phyloP scores from a whole-genome alignment of 2,888 invertebrate species.

The Taphrorychus bicolor region DNA sequence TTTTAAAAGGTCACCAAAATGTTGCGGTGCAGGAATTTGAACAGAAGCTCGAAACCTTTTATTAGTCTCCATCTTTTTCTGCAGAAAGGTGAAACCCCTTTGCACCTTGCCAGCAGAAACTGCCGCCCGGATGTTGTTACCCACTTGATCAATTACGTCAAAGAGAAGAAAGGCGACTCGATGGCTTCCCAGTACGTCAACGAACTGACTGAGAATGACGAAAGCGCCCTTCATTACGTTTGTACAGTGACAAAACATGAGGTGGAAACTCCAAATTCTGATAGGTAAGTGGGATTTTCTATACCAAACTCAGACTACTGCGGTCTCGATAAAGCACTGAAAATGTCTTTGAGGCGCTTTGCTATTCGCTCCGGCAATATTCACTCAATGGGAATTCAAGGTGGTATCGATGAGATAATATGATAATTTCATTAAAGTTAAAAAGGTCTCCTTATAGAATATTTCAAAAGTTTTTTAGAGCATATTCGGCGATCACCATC shows the following conservation, averaged over 20 bases:
- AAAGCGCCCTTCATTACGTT: slow-evolving; percentile 93
- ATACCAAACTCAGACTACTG: too few species aligned
- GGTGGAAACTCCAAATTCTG: slow-evolving; percentile 61
- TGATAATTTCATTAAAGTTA: too few species aligned
- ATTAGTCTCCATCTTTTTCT: background rate
- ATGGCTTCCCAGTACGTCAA: slow-evolving; percentile 87
- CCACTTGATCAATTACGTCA: slow-evolving; percentile 85
- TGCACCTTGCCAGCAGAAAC: slow-evolving; percentile 91
- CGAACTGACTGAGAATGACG: slow-evolving; percentile 88
- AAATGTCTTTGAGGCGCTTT: background rate
- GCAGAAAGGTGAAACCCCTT: slow-evolving; percentile 92
- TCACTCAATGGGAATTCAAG: too few species aligned
- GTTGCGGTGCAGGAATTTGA: background rate
- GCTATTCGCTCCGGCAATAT: too few species aligned
- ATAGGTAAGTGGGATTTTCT: slow-evolving; percentile 32
- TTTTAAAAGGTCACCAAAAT: too few species aligned
- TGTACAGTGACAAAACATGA: slow-evolving; percentile 88
- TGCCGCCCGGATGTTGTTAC: slow-evolving; percentile 86
- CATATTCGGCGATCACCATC: too few species aligned
- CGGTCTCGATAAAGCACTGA: too few species aligned
- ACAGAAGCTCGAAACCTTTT: background rate
- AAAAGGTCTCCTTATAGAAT: too few species aligned
- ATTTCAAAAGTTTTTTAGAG: too few species aligned
- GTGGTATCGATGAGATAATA: too few species aligned
- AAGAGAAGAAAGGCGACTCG: slow-evolving; percentile 75